Base-by-base conservation (phyloP, 2,888 invertebrate genomes). In the Drosophila neutralis region DNA sequence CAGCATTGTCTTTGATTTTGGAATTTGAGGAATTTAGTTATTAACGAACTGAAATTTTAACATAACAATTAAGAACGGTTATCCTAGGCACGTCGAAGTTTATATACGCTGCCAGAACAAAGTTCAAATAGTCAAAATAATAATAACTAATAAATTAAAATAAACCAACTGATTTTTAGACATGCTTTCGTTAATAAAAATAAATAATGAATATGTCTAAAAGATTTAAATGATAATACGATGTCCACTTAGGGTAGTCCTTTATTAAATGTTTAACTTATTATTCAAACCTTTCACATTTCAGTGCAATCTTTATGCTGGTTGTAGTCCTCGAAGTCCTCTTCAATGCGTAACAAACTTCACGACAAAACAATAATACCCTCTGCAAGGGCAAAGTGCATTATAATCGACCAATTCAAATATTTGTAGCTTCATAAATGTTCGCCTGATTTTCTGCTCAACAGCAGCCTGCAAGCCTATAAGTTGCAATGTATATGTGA, bases 391-490 rank as follows among this genome's bases (percentile, higher is more conserved):
- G 21, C 21, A 24, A 4, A 15, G 1, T 24, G 8, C 7, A 45
- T 15, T 4, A 45, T 15, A 45, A 45, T 15, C 45, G 45, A 24
- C 15, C 15, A 45, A 45, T 24, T 45, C 15, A 24, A 45, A 24
- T 45, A 15, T 45, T 45, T 24, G 8, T 45, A 45, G 45, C 24
- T 45, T 21, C 15, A 24, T 2, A 45, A 45, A 45, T 45, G 21
- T 21, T 15, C 24, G 15, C 24, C 45, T 45, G 24, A 45, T 45
- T 45, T 15, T 15, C 59, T 35, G 60, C 73, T 64, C 69, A 52
- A 63, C 56, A 8, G 13, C 31, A 62, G 27, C 61, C 21, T 29
- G 36, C 11, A n/a, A 24, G n/a, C 3, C 35, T 29, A 52, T 36
- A 24, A 18, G 3, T 29, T 49, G 21, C 53, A 15, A 0, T 13